Base-by-base conservation (phyloP, 1,140 invertebrate species). In the Philaenus spumarius region DNA sequence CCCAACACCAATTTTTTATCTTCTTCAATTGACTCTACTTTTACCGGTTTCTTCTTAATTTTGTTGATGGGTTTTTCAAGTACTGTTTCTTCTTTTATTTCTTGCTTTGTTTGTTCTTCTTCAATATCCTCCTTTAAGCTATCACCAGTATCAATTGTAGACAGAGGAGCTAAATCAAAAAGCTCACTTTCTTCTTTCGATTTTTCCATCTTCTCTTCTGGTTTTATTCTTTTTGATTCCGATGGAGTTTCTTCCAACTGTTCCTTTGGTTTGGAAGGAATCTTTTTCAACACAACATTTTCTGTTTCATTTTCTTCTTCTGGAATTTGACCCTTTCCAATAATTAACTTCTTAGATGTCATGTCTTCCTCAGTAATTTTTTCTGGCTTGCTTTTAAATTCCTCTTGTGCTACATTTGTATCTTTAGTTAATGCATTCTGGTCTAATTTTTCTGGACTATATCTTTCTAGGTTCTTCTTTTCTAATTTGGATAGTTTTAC, bases 311-410 rank as follows among this genome's bases (percentile, higher is more conserved):
- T 62, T 52, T 66, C 63, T 22, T 63, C 39, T 58, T 67, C 48
- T 3, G 63, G 57, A 30, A 61, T 53, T 61, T 58, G 43, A 20
- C 64, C 64, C 58, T 67, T 67, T 23, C 62, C 61, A 6, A 64
- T 17, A 22, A 24, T 40, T n/a, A 65, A 23, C 51, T 59, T 47
- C 72, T 79, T 19, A 78, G 81, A 61, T 82, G 84, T 60, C 74
- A 82, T 11, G 75, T 80, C 47, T 65, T 83, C 15, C 65, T 83
- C 4, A 70, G 80, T 43, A 80, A 39, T 20, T 9, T n/a, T 23
- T n/a, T 23, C 35, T 23, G 54, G 48, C 48, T 62, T 62, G 24
- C 52, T 35, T 26, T 54, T 62, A 4, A 53, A 46, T 35, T 24
- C 30, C 54, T 51, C 48, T 20, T 47, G 30, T 43, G 52, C 48